Base-by-base conservation (phyloP, 2,113 vertebrate species). In the Sardina pilchardus region DNA sequence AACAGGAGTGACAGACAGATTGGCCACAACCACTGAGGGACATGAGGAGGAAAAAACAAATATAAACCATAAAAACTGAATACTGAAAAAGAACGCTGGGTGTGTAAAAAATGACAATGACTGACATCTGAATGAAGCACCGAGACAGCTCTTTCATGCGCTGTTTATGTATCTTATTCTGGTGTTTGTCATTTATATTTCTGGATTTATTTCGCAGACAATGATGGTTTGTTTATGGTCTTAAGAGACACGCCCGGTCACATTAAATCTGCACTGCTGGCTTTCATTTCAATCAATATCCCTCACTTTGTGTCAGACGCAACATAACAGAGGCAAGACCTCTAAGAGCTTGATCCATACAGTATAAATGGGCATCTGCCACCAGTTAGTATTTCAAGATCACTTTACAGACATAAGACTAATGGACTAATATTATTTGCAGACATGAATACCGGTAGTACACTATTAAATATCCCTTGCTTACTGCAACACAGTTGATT, bases 221-320 rank as follows among this genome's bases (percentile, higher is more conserved):
- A 17, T 14, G 34, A 75, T 10, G 0, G 63, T 83, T 86, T 81
- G 67, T 85, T 86, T 86, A 86, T 67, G 36, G 10, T 36, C n/a
- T 43, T 53, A 71, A 83, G 71, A 85, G 75, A 42, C 84, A 16
- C 16, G 48, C 14, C 14, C n/a, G 47, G 50, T 43, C 14, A 56
- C 83, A 84, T 84, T 75, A 53, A 39, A 81, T 63, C 34, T 24
- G 47, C 78, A 45, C 85, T 82, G 48, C 44, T 87, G 88, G 71
- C 82, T 82, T 48, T 84, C 75, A 82, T 89, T 86, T 82, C 39
- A 78, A 88, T 88, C 71, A 83, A 88, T 88, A 86, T 71, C 39
- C 67, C 47, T 85, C 67, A 14, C 67, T 75, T 36, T 75, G 67
- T 75, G 30, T 36, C n/a, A 71, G 63, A 71, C 26, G 9, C 63